Conservation (phyloP, 1,140 invertebrate genomes). For the Neodiprion virginianus region DNA sequence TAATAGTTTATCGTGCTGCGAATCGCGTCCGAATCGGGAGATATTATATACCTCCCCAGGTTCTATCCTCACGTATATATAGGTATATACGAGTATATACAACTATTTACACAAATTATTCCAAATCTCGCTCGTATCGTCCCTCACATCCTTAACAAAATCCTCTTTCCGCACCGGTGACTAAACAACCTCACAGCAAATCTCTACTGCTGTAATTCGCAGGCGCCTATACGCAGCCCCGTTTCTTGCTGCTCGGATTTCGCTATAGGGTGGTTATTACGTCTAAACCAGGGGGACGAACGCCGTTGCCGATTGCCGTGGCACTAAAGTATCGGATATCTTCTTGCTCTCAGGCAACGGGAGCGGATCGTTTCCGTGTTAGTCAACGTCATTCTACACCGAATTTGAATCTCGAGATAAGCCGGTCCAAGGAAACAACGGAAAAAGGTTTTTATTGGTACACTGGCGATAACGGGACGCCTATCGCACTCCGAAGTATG, state of each 20-base stretch:
- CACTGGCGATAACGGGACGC: neutral
- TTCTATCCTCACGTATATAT: no score
- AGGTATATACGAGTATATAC: neutral
- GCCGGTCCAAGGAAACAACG: neutral
- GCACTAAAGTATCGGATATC: slow-evolving; percentile 4
- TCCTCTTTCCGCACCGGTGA: neutral
- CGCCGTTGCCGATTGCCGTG: neutral
- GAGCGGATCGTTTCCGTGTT: neutral
- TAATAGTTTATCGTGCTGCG: no score
- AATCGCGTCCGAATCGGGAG: no score
- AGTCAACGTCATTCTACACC: neutral
- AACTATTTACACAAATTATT: slow-evolving; percentile 4
- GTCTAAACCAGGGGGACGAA: no score
- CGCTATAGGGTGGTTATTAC: no score
- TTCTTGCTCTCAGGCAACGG: neutral
- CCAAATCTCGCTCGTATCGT: slow-evolving; percentile 1
- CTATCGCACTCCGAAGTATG: neutral
- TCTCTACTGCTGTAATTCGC: no score
- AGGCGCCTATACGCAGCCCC: no score
- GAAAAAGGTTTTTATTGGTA: neutral
- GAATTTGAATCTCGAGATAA: neutral
- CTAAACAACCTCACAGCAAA: no score
- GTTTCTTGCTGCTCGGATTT: no score
- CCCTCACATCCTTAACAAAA: neutral
- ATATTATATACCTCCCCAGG: no score